Evolutionary conservation across 2,797 vertebrate genomes (phyloP).

Genomic region (Oryzias sinensis): DNA sequence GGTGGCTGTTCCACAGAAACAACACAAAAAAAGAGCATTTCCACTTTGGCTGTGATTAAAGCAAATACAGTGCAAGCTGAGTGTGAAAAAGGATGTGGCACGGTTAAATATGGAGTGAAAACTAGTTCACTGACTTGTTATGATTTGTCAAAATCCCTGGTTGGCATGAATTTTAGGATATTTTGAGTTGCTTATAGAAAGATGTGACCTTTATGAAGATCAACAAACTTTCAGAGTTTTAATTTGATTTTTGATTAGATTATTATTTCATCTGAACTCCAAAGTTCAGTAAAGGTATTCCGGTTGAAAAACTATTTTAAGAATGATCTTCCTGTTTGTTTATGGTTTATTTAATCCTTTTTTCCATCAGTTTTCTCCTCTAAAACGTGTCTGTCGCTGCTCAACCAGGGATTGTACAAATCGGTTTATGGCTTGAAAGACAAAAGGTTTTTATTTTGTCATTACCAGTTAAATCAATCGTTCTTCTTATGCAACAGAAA

Average conservation of each 20-base stretch:
- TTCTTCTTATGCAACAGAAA: slow-evolving; percentile 41
- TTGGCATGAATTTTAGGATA: slow-evolving; percentile 28
- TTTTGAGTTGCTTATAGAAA: no score
- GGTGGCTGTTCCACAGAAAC: slow-evolving; percentile 25
- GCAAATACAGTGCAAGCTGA: slow-evolving; percentile 34
- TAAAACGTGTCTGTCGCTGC: neutral
- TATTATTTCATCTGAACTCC: no score
- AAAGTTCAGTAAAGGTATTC: no score
- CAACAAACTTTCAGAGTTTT: no score
- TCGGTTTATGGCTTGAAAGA: slow-evolving; percentile 47
- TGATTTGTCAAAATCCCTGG: slow-evolving; percentile 75
- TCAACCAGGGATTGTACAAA: slow-evolving; percentile 75
- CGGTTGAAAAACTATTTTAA: no score
- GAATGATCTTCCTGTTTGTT: no score
- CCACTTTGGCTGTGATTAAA: slow-evolving; percentile 25
- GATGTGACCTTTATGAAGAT: no score
- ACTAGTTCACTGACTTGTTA: slow-evolving; percentile 39
- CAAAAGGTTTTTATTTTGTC: slow-evolving; percentile 65
- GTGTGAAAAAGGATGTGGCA: slow-evolving; percentile 50
- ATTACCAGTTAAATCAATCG: slow-evolving; percentile 81
- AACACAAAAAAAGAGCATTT: slow-evolving; percentile 6
- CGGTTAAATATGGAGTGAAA: slow-evolving; percentile 64
- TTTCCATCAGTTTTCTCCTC: no score
- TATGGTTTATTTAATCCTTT: no score
- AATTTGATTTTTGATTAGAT: no score